Evolutionary conservation across 2,797 vertebrate genomes (phyloP).

Genomic region (Sardinella longiceps): DNA sequence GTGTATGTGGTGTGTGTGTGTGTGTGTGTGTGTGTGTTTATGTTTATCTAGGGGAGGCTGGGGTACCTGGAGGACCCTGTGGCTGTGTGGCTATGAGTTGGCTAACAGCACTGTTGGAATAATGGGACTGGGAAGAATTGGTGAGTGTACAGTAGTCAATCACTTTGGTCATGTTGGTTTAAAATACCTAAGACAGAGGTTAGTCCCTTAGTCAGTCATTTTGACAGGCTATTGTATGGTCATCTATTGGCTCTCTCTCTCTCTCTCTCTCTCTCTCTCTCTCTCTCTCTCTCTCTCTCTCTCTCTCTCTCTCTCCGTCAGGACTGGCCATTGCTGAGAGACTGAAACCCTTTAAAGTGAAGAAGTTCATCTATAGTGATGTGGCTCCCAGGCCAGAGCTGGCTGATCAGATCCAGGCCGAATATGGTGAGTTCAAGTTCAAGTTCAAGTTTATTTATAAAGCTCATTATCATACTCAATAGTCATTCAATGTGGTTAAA

Average conservation of each 20-base stretch:
- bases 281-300: no score
- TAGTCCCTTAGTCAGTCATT: not conserved
- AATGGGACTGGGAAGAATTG: conserved; percentile 82
- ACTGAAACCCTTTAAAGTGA: conserved; percentile 83
- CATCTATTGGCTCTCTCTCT: no score
- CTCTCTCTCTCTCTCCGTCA: conserved; percentile 50
- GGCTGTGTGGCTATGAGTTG: conserved; percentile 77
- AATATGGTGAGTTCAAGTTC: conserved; percentile 73
- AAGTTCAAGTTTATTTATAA: no score
- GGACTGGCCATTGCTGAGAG: conserved; percentile 82
- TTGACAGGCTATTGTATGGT: not conserved
- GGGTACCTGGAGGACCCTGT: conserved; percentile 81
- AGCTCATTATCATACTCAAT: no score
- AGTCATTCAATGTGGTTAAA: no score
- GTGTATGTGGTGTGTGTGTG: not conserved
- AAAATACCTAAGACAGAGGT: not conserved
- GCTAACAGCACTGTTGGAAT: conserved; percentile 83
- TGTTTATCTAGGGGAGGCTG: conserved; percentile 74
- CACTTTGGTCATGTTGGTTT: not conserved
- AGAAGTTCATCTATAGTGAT: conserved; percentile 84
- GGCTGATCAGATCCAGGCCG: conserved; percentile 75
- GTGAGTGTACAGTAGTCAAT: conserved; percentile 63
- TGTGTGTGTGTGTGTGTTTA: not conserved
- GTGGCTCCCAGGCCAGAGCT: conserved; percentile 75
- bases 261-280: no score